Conservation (phyloP, 2,888 invertebrate species). For the Notodonta dromedarius region DNA sequence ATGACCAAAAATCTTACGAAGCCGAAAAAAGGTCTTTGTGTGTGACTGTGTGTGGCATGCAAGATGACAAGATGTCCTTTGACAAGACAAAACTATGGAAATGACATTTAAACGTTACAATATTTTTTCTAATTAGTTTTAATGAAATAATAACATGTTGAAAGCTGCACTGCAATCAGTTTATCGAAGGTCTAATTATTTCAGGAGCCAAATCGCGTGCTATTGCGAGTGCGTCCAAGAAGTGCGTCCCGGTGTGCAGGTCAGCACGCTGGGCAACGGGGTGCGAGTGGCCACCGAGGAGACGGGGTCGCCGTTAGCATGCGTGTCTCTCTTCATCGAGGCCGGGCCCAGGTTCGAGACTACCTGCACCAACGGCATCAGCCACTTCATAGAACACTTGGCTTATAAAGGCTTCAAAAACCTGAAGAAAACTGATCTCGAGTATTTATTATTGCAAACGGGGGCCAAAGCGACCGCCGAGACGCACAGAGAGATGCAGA, state of each 20-base stretch:
- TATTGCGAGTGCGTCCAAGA: neutral
- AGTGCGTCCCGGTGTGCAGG: constrained; percentile 16
- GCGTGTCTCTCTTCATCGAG: constrained; percentile 55
- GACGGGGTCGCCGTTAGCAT: constrained; percentile 45
- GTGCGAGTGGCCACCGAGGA: constrained; percentile 59
- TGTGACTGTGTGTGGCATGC: too few relatives aligned
- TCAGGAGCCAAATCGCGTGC: neutral
- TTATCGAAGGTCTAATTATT: neutral
- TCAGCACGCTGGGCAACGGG: constrained; percentile 55
- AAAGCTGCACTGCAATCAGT: neutral
- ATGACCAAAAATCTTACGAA: too few relatives aligned
- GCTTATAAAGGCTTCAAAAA: constrained; percentile 58
- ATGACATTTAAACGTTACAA: too few relatives aligned
- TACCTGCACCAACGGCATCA: constrained; percentile 58
- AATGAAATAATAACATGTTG: constrained; percentile 2
- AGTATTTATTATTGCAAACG: constrained; percentile 32
- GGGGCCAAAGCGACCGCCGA: constrained; percentile 49
- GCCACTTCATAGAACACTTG: constrained; percentile 70
- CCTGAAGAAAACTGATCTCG: constrained; percentile 37
- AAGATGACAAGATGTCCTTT: too few relatives aligned
- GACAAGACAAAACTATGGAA: too few relatives aligned
- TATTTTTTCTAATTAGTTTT: neutral
- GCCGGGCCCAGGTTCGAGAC: constrained; percentile 66
- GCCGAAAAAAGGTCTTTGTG: too few relatives aligned
- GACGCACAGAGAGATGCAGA: constrained; percentile 62